Base-by-base conservation (phyloP, 1,140 invertebrate genomes). In the Dinoponera quadriceps region DNA sequence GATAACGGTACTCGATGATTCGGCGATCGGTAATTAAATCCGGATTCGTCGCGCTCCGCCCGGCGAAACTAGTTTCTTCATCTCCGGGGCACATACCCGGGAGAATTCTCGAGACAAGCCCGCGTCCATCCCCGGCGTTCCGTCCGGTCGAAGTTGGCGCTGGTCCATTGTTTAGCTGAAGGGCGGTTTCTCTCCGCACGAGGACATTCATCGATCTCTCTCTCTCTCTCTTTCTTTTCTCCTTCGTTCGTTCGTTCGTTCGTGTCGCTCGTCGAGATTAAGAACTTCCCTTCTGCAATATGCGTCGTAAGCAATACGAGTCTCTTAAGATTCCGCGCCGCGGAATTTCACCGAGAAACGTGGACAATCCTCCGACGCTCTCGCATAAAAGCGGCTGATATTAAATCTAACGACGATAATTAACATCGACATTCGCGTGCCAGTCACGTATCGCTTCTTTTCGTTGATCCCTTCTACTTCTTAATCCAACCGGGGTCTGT, bases 131-230 rank as follows among this genome's bases (percentile, higher is more conserved):
- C 65, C 22, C 22, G 65, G 33, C 38, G 29, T 60, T 33, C 14
- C 27, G 57, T 72, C n/a, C 25, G 25, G 18, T 69, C 66, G 66
- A 57, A 55, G n/a, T 72, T 80, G 65, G 65, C 75, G 54, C 33
- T 55, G 65, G 63, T 80, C 65, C 65, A 80, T 80, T 80, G 75
- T 80, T 80, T 80, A 80, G 75, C 59, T 71, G 75, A 80, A 29
- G 75, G 75, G 75, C 75, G 75, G 75, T 80, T 71, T 80, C 65
- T 71, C 51, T 51, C 65, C 51, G 48, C 68, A 51, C 69, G 75
- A 38, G 71, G 65, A 57, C 75, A 57, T 69, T 78, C 75, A 80
- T 80, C 51, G 75, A 80, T 71, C 57, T 80, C 65, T 65, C n/a
- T n/a, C n/a, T n/a, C n/a, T n/a, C n/a, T n/a, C n/a, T n/a, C n/a